phyloP scores from a whole-genome alignment of 2,888 invertebrate species.

The Acheta domesticus region DNA sequence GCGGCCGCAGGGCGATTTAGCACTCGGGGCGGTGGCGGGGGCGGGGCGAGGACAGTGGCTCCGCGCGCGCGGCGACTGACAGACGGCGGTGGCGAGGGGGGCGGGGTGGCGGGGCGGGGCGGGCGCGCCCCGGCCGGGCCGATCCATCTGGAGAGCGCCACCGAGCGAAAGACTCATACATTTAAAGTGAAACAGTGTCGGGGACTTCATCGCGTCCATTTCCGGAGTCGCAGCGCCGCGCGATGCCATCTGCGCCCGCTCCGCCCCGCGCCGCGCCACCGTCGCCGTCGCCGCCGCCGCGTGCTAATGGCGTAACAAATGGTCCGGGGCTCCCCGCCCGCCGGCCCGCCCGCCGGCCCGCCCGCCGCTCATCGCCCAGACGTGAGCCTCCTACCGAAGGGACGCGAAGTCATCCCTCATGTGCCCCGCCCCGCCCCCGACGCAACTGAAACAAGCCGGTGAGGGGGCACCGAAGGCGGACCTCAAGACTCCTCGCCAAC shows the following conservation, averaged over 20 bases:
- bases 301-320: constrained; percentile 6
- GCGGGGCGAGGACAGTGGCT: neutral
- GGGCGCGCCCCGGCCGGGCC: neutral
- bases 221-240: neutral
- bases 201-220: constrained; percentile 18
- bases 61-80: neutral
- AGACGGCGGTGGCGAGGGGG: neutral
- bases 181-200: constrained; percentile 18
- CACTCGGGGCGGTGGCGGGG: neutral
- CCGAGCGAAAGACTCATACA: constrained; percentile 7
- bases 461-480: neutral
- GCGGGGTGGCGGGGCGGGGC: neutral
- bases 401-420: neutral
- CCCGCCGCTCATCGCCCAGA: neutral
- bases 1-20: neutral
- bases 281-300: neutral
- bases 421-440: neutral
- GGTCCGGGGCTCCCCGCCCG: neutral
- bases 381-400: neutral
- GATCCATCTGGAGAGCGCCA: neutral
- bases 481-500: no score
- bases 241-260: neutral
- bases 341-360: no score
- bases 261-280: neutral
- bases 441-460: neutral